These are phyloP conservation scores for Saimiri boliviensis DNA, from an alignment of 2,113 vertebrate species.

Conservation along the genomic window DNA sequence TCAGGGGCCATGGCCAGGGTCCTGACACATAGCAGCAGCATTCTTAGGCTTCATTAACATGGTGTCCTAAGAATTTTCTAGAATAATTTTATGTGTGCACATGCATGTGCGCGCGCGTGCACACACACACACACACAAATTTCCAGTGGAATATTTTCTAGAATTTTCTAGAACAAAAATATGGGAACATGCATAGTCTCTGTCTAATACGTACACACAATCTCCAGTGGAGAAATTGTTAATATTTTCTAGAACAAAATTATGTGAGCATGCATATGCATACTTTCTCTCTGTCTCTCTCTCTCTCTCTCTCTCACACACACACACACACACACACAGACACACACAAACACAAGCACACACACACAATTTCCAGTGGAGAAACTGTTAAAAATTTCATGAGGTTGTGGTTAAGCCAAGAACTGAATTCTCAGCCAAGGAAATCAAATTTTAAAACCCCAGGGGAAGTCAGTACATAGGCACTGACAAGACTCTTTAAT, in stretches of 20 bases:
- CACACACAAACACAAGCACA: background rate
- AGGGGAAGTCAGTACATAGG: background rate
- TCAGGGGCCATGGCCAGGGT: accelerated
- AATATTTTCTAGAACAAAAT: constrained; percentile 27
- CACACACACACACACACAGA: background rate
- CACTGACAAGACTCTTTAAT: background rate
- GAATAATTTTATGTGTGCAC: background rate
- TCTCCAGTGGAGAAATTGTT: constrained; percentile 10
- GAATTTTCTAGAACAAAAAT: constrained; percentile 3
- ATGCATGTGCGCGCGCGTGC: background rate
- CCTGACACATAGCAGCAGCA: accelerated
- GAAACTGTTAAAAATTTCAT: constrained; percentile 49
- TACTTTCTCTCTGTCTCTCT: no score
- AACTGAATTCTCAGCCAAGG: constrained; percentile 34
- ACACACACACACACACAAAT: background rate
- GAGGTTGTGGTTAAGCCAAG: constrained; percentile 52
- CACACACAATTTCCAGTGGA: background rate
- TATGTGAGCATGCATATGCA: background rate
- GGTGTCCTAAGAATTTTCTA: background rate
- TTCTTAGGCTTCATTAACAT: accelerated
- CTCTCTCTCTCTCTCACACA: no score
- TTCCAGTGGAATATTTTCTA: background rate
- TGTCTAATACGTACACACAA: background rate
- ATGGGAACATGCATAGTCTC: background rate
- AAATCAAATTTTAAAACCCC: background rate